Base-by-base conservation (phyloP, 2,113 vertebrate genomes). In the Larimichthys crocea region DNA sequence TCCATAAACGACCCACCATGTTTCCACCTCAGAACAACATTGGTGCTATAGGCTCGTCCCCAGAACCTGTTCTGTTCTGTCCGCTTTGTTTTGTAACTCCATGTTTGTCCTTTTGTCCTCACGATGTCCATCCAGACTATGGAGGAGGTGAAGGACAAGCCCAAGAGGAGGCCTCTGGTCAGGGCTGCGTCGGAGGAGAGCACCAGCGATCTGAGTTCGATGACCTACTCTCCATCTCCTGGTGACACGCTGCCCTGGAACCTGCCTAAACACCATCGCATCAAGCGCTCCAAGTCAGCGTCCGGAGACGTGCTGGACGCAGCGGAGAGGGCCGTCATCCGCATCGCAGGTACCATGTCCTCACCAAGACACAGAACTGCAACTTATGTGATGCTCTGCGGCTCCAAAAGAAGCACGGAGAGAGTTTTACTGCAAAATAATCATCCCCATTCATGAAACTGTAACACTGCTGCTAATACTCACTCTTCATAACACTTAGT, bases 211-310 rank as follows among this genome's bases (percentile, higher is more conserved):
- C 88, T 93, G 87, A 86, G 69, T 53, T 82, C 79, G 1, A 2
- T 90, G 0, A 85, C 86, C 57, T 89, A 85, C 26, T 92, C 95
- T 0, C 90, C 96, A 0, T 93, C 91, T 53, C 95, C 94, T 0
- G 98, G 98, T 57, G 98, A 99, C 95, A 98, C 98, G 0, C 82
- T 99, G 85, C 98, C 98, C 59, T 99, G 98, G 98, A 99, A 99
- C 92, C 94, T 98, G 65, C 94, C 95, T 87, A 98, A 97, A 59
- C 97, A 97, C 49, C 97, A 98, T 73, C 93, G 96, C 17, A 95
- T 95, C 83, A 96, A 97, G 75, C 95, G 96, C 17, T 94, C 96
- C 56, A 95, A 95, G 56, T 96, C 96, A 0, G 92, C 96, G 0
- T 95, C 95, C 0, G 95, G 95, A 55, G 96, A 96, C 0, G 97